phyloP scores from a whole-genome alignment of 2,888 invertebrate species.

The Polydrusus cervinus region DNA sequence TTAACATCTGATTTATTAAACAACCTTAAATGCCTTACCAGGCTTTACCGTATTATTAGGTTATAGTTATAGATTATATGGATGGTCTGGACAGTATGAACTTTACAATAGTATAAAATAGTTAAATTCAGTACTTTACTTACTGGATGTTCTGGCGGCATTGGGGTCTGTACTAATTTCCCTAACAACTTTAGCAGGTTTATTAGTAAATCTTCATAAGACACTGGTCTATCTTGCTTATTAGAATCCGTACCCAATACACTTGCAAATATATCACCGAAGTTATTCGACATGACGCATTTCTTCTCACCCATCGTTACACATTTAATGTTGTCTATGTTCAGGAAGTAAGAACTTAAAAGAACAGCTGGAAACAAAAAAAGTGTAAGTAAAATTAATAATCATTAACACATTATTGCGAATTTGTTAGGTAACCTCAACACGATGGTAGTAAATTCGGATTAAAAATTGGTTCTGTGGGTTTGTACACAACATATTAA shows the following conservation, averaged over 20 bases:
- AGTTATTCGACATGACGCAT: slow-evolving; percentile 75
- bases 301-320: slow-evolving; percentile 73
- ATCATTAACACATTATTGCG: background rate
- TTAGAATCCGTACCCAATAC: slow-evolving; percentile 78
- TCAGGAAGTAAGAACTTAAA: slow-evolving; percentile 74
- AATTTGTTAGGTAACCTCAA: too few relatives aligned
- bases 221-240: slow-evolving; percentile 79
- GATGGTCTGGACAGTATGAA: background rate
- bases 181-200: slow-evolving; percentile 79
- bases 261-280: slow-evolving; percentile 85
- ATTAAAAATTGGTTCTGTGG: too few relatives aligned
- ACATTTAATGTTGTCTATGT: slow-evolving; percentile 74
- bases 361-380: slow-evolving; percentile 64
- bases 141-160: slow-evolving; percentile 70
- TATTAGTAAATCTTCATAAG: slow-evolving; percentile 82
- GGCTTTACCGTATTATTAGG: too few relatives aligned
- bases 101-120: too few relatives aligned
- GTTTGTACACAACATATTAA: too few relatives aligned
- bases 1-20: too few relatives aligned
- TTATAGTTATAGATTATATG: too few relatives aligned
- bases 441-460: too few relatives aligned
- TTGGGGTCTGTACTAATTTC: slow-evolving; percentile 78
- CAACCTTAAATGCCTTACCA: too few relatives aligned
- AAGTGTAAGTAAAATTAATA: background rate
- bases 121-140: slow-evolving; percentile 8